Evolutionary conservation across 2,797 vertebrate genomes (phyloP), one percentile per base, ranked within the genome.

Genomic region (Pseudocheirus occidentalis): DNA sequence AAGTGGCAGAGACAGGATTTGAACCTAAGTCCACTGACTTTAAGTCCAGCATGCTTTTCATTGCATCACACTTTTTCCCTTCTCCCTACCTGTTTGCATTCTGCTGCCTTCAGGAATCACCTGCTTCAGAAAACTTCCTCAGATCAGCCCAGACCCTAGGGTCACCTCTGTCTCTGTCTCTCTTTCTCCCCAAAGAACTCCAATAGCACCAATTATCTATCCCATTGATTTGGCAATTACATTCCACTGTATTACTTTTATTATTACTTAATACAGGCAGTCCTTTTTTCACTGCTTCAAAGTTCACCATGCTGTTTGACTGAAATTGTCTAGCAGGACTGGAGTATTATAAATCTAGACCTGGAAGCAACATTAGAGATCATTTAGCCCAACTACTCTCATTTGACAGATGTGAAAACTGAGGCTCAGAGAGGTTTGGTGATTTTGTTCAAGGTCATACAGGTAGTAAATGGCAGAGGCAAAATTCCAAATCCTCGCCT

Each of bases 171-270:
- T 58, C 29, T 59, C 58, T 62, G 1, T n/a, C 14, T 6, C 34
- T 21, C n/a, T 40, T 0, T 3, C n/a, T 21, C 6, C 4, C 6
- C 0, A 7, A 31, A 16, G 16, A 40, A 40, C 5, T 40, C n/a
- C 66, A n/a, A 16, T 1, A 66, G 62, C 34, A n/a, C 62, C 62
- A 16, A 66, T n/a, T 14, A 11, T 62, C 31, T 62, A 31, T 62
- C 59, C 59, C 59, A 62, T 1, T 62, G 28, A 62, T 34, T 62
- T 34, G 59, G 31, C 59, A 62, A 31, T 62, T n/a, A n/a, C 31
- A 16, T 31, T 66, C 31, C 34, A 55, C 55, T 21, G 21, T 55
- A 62, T 66, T n/a, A n/a, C 31, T 5, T 66, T 66, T 73, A 18
- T 73, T n/a, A 73, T n/a, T 40, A 40, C 2, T 12, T 40, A 46